Evolutionary conservation across 2,113 vertebrate genomes (phyloP).

Genomic region (Passer montanus): DNA sequence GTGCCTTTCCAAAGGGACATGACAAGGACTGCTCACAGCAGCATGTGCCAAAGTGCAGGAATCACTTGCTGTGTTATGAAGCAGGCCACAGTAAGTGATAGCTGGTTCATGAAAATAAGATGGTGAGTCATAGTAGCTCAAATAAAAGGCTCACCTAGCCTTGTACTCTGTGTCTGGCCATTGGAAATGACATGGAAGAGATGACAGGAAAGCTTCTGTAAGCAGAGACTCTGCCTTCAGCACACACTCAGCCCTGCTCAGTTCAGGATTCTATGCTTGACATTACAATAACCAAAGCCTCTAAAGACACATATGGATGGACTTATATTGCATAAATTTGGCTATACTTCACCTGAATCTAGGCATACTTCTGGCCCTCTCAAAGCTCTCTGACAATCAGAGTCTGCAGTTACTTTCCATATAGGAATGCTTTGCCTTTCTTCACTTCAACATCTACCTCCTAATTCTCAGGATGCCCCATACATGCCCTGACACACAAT

Average conservation of each 20-base stretch:
- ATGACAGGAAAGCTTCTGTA: not conserved
- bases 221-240: not conserved
- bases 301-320: not conserved
- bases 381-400: not conserved
- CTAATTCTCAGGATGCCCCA: not conserved
- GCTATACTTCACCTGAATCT: not conserved
- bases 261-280: not conserved
- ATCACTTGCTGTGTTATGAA: not conserved
- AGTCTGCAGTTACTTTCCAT: not conserved
- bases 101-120: not conserved
- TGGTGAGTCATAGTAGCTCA: not conserved
- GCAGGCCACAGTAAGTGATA: not conserved
- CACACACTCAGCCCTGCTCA: not conserved
- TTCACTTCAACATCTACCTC: not conserved
- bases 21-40: not conserved
- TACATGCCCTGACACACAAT: not conserved
- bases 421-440: not conserved
- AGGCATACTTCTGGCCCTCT: not conserved
- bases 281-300: not conserved
- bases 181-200: not conserved
- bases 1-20: not conserved
- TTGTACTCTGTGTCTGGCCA: not conserved
- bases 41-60: not conserved
- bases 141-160: not conserved
- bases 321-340: not conserved